A percentile compares a stretch with the other conserved stretches of the same genome.
Evolutionary conservation across 2,113 vertebrate species (phyloP).

Genomic region (Odontesthes bonariensis): DNA sequence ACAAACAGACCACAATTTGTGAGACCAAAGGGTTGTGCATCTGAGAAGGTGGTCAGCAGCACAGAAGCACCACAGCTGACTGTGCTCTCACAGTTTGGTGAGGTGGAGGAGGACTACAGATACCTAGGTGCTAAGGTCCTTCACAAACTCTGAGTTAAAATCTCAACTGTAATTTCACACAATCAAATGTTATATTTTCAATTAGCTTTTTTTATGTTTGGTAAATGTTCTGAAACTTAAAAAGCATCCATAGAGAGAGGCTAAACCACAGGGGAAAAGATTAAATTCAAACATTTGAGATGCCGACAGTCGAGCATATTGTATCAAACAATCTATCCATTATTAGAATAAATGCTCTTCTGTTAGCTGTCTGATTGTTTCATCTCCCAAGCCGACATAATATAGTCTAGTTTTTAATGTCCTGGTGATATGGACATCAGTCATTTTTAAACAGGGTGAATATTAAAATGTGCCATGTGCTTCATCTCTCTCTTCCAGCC

Average conservation of each 20-base stretch:
- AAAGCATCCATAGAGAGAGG: background rate
- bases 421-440: constrained; percentile 1
- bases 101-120: too few species aligned
- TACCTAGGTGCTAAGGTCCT: background rate
- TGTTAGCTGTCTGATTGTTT: constrained; percentile 1
- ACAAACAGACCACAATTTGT: background rate
- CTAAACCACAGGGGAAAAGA: background rate
- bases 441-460: constrained; percentile 26
- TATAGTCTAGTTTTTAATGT: constrained; percentile 7
- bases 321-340: background rate
- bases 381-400: background rate
- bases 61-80: too few species aligned
- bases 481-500: constrained; percentile 16
- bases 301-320: background rate
- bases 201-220: background rate
- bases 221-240: background rate
- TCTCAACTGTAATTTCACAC: background rate
- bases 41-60: background rate
- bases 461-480: constrained; percentile 19
- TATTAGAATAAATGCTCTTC: background rate
- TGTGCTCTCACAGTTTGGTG: too few species aligned
- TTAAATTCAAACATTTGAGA: background rate
- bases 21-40: background rate
- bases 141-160: background rate
- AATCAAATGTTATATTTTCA: background rate